Percentiles rank a stretch among this genome's conserved stretches.
phyloP scores from a whole-genome alignment of 2,797 vertebrate genomes.

The Phylloscopus collybita region DNA sequence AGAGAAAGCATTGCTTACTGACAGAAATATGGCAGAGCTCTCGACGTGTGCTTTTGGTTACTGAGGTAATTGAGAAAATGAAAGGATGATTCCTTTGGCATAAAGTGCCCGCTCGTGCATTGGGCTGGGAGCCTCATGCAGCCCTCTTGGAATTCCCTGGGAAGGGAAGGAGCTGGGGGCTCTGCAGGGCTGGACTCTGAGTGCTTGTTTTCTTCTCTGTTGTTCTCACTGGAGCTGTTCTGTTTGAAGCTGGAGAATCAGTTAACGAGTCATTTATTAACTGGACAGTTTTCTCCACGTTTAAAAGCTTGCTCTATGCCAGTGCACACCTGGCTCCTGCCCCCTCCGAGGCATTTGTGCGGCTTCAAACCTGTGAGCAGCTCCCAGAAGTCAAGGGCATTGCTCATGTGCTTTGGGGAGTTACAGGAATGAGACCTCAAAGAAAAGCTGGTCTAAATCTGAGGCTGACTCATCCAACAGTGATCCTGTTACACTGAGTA shows the following conservation, averaged over 20 bases:
- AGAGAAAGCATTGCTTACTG: not conserved
- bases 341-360: not conserved
- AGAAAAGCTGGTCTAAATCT: not conserved
- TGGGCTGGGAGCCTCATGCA: not conserved
- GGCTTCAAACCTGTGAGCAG: not conserved
- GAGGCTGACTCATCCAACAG: not conserved
- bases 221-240: not conserved
- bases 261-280: slow-evolving; percentile 54
- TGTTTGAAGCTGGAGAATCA: not conserved
- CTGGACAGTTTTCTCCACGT: not conserved
- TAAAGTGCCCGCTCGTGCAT: rapidly evolving
- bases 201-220: not conserved
- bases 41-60: not conserved
- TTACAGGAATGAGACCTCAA: not conserved
- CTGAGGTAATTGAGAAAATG: not conserved
- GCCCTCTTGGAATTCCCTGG: not conserved
- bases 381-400: slow-evolving; percentile 12
- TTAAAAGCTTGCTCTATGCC: slow-evolving; percentile 18
- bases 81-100: not conserved
- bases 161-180: not conserved
- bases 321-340: not conserved
- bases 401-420: not conserved
- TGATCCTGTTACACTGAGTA: rapidly evolving
- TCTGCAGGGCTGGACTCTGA: not conserved
- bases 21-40: not conserved